Percentiles rank a stretch among this genome's conserved stretches.
Conservation (phyloP, 92 coral and sea anemone species). For the Diadumene lineata region DNA sequence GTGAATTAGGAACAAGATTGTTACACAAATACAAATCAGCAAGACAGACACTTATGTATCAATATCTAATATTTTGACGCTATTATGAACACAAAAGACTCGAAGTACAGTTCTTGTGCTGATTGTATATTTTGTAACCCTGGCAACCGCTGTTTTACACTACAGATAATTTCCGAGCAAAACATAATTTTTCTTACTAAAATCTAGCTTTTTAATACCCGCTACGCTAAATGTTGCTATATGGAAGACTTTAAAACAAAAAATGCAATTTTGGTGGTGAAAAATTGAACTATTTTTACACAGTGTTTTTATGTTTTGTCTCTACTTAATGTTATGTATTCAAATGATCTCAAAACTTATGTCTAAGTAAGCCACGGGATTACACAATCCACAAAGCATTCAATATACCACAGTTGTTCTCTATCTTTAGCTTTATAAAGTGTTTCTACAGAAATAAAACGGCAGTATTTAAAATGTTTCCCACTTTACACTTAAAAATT, state of each 20-base stretch:
- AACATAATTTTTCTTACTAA: neutral
- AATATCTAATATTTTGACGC: constrained; percentile 4
- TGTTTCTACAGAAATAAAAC: neutral
- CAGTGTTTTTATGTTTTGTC: neutral
- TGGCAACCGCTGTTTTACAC: neutral
- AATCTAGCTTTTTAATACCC: no score
- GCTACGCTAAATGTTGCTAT: no score
- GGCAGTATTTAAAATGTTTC: neutral
- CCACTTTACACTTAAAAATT: neutral
- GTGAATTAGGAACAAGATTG: neutral
- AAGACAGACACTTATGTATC: neutral
- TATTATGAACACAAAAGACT: constrained; percentile 1
- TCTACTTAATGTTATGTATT: neutral
- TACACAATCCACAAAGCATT: neutral
- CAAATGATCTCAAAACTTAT: neutral
- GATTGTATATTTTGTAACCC: neutral
- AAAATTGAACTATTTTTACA: neutral
- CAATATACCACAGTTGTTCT: neutral
- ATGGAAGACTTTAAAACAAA: no score
- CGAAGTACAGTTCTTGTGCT: neutral
- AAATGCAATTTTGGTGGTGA: no score
- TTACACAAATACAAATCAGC: neutral
- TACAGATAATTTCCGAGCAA: neutral
- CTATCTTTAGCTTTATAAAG: neutral
- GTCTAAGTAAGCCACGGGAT: neutral